Percentiles rank a stretch among this genome's conserved stretches.
Evolutionary conservation across 2,888 invertebrate genomes (phyloP).

Genomic region (Dastarcus helophoroides): DNA sequence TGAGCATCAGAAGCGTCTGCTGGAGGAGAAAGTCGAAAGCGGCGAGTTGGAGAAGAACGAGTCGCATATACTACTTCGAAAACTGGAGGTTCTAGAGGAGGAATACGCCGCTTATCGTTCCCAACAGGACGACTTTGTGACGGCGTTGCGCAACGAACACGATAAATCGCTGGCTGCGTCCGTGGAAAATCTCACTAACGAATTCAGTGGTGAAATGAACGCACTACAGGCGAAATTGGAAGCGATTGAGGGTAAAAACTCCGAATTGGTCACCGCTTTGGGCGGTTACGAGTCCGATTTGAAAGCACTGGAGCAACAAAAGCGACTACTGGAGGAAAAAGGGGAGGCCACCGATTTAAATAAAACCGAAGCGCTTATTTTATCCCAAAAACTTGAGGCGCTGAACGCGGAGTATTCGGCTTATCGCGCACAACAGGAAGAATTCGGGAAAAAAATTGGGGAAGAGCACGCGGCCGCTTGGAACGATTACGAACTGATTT

Average conservation of each 20-base stretch:
- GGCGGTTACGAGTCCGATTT: conserved; percentile 5
- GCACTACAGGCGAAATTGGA: conserved; percentile 2
- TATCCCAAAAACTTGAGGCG: conserved; percentile 3
- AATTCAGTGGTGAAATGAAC: background rate
- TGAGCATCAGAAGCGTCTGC: too few relatives aligned
- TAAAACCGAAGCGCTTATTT: background rate
- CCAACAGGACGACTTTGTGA: too few relatives aligned
- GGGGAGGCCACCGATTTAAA: conserved; percentile 4
- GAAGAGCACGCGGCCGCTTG: too few relatives aligned
- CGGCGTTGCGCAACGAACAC: background rate
- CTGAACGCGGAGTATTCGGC: conserved; percentile 4
- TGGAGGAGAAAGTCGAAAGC: too few relatives aligned
- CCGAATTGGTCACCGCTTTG: conserved; percentile 3
- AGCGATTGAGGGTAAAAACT: conserved; percentile 6
- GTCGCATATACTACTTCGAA: too few relatives aligned
- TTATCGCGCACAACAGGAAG: too few relatives aligned
- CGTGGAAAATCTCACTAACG: background rate
- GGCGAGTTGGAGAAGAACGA: too few relatives aligned
- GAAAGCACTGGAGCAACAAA: conserved; percentile 19
- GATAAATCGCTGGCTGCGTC: background rate
- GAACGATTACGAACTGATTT: too few relatives aligned
- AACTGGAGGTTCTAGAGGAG: too few relatives aligned
- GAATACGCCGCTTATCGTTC: too few relatives aligned
- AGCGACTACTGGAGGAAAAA: conserved; percentile 20
- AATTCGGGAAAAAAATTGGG: conserved; percentile 4